phyloP scores from a whole-genome alignment of 2,113 vertebrate species.

The Zapus hudsonius region DNA sequence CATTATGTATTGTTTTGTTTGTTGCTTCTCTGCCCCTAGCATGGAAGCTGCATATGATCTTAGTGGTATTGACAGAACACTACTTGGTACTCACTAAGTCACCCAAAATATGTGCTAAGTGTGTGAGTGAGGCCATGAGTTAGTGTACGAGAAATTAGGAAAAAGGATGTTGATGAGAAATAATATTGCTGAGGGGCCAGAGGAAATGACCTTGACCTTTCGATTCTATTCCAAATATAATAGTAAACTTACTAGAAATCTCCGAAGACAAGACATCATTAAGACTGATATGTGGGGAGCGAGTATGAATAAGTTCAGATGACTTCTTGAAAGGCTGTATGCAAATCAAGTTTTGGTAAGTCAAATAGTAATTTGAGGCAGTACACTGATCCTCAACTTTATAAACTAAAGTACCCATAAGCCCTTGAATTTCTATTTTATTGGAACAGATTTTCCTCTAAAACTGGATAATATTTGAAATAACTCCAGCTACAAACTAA shows the following conservation, averaged over 20 bases:
- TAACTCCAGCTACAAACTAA: neutral
- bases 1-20: neutral
- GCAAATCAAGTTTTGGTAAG: neutral
- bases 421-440: neutral
- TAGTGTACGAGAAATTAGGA: neutral
- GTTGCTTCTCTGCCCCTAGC: neutral
- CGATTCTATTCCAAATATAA: neutral
- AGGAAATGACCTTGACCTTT: neutral
- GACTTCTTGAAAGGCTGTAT: conserved; percentile 8
- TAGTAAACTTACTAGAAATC: neutral
- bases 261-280: neutral
- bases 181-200: neutral
- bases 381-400: neutral
- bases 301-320: neutral
- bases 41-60: neutral
- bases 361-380: neutral
- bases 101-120: neutral
- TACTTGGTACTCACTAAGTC: neutral
- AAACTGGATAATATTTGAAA: neutral
- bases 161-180: neutral
- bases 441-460: neutral
- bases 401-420: neutral
- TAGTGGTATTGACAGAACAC: neutral
- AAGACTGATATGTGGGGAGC: neutral
- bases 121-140: neutral